Percentiles rank a stretch among this genome's conserved stretches.
These are phyloP conservation scores for Apamea sordens DNA, from an alignment of 2,888 invertebrate genomes.

Conservation along the genomic window DNA sequence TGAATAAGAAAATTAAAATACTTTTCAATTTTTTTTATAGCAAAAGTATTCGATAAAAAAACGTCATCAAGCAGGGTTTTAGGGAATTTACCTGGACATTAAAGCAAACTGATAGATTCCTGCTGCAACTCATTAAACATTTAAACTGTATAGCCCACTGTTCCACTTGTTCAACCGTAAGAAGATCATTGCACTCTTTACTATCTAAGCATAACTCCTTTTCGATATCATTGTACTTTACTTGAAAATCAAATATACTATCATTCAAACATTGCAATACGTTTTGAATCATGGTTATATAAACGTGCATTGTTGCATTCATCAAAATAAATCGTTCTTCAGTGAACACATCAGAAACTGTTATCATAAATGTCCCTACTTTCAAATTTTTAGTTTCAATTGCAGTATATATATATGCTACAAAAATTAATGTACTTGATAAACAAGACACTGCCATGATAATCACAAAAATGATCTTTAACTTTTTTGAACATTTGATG, in stretches of 20 bases:
- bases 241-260: slow-evolving; percentile 1
- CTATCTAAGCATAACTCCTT: neutral
- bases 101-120: slow-evolving; percentile 17
- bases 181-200: neutral
- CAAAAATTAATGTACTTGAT: neutral
- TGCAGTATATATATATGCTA: neutral
- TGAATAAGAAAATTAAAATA: neutral
- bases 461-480: neutral
- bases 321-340: slow-evolving; percentile 25
- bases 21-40: too few species aligned
- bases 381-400: too few species aligned
- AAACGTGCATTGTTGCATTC: slow-evolving; percentile 7
- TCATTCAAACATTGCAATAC: slow-evolving; percentile 29
- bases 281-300: slow-evolving; percentile 8
- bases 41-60: too few species aligned
- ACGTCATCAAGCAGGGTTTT: too few species aligned
- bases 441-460: neutral
- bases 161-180: slow-evolving; percentile 14
- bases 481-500: slow-evolving; percentile 18
- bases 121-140: slow-evolving; percentile 32
- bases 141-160: slow-evolving; percentile 24
- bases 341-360: neutral
- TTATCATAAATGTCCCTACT: too few species aligned
- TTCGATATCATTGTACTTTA: neutral
- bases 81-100: slow-evolving; percentile 28